Evolutionary conservation across 2,797 vertebrate genomes (phyloP), one percentile per base, ranked within the genome.

Genomic region (Rhinophrynus dorsalis): DNA sequence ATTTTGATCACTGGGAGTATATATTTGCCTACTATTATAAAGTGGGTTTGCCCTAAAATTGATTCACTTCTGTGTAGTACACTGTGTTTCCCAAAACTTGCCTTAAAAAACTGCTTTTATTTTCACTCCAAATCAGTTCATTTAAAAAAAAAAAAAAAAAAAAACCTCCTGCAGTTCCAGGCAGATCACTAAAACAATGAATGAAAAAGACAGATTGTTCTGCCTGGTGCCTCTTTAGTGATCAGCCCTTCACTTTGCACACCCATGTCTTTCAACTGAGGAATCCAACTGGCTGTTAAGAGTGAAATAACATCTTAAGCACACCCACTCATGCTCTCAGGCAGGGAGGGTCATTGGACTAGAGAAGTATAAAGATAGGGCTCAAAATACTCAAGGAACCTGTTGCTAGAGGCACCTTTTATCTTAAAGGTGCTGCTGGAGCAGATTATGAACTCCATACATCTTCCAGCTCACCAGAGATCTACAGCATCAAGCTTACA

Each of bases 371-470:
- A 75, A 75, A 77, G 62, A 60, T 45, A 67, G 67, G 27, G 30
- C 56, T 64, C 50, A 42, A 47, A 52, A 26, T 13, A 29, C 58
- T 2, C 60, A 51, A 66, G 64, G 51, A 45, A 74, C 75, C 71
- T 77, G 71, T 70, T 66, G 66, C 48, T 33, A 64, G 7, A 65
- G 59, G 47, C 52, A 68, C 55, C 65, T 67, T 33, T 18, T 44
- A 17, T 37, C 64, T 24, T 57, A 55, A 64, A 75, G 69, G 56
- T 74, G 75, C 60, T 66, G 58, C 10, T 52, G 8, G 40, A 21
- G 58, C 47, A 67, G 64, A 76, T 60, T 58, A 94, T 92, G 92
- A 93, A 91, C 89, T 87, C 91, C 80, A 80, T 89, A 82, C 89
- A 91, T 74, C 82, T 86, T 75, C 88, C 91, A 80, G 78, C 88